Evolutionary conservation across 1,140 invertebrate species (phyloP).

Genomic region (Chymomyza costata): DNA sequence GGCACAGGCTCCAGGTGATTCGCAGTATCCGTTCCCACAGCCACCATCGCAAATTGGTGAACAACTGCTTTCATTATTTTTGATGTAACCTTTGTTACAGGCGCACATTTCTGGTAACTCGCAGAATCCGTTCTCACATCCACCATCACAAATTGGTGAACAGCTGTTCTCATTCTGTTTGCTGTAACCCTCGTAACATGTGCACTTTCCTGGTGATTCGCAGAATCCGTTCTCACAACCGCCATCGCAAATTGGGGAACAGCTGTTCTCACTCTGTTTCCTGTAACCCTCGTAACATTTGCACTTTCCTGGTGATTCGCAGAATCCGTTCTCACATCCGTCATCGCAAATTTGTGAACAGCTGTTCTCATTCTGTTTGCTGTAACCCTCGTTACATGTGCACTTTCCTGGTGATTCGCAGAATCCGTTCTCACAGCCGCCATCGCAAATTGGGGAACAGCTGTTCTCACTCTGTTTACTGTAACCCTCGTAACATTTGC

Average conservation of each 20-base stretch:
- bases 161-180: conserved; percentile 5
- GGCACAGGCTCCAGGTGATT: neutral
- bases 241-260: conserved; percentile 5
- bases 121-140: conserved; percentile 8
- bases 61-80: conserved; percentile 5
- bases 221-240: conserved; percentile 10
- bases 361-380: neutral
- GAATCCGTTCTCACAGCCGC: too few species aligned
- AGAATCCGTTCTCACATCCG: conserved; percentile 7
- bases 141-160: conserved; percentile 3
- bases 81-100: conserved; percentile 8
- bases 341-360: conserved; percentile 10
- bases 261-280: neutral
- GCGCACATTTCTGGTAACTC: neutral
- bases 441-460: too few species aligned
- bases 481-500: too few species aligned
- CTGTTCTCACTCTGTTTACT: too few species aligned
- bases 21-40: conserved; percentile 10
- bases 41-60: conserved; percentile 3
- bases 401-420: too few species aligned
- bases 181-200: conserved; percentile 7
- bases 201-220: neutral
- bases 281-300: conserved; percentile 7
- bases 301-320: conserved; percentile 1
- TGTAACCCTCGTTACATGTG: too few species aligned